These are phyloP conservation scores for Coptodon bakossiorum DNA, from an alignment of 2,113 vertebrate species.

Conservation along the genomic window DNA sequence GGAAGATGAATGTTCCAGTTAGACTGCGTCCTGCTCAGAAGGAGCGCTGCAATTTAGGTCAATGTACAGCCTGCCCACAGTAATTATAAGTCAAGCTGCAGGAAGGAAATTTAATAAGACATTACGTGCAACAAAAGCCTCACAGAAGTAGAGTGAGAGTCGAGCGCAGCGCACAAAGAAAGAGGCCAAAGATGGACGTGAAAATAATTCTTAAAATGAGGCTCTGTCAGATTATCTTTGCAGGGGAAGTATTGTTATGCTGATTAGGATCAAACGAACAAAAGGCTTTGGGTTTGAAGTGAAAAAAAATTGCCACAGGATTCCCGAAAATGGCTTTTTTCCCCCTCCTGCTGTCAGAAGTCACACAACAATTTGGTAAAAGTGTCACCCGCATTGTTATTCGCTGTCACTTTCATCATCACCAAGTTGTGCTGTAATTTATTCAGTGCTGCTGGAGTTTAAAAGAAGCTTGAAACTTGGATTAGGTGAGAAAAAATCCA, in stretches of 20 bases:
- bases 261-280: neutral
- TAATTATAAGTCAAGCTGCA: slow-evolving; percentile 9
- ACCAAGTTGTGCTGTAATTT: neutral
- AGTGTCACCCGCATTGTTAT: neutral
- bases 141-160: neutral
- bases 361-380: neutral
- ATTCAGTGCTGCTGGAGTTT: neutral
- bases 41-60: neutral
- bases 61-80: neutral
- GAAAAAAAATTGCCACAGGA: neutral
- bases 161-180: neutral
- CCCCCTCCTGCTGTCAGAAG: neutral
- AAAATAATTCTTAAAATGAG: neutral
- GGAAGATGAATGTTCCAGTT: neutral
- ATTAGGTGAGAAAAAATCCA: neutral
- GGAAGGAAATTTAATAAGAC: slow-evolving; percentile 1
- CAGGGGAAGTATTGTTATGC: neutral
- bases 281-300: neutral
- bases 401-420: neutral
- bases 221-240: neutral
- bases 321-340: neutral
- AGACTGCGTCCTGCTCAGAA: neutral
- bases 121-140: neutral
- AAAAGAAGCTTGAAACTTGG: neutral
- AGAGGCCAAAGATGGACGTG: neutral